These are phyloP conservation scores for Macrophya annulata DNA, from an alignment of 2,888 invertebrate genomes.

Conservation along the genomic window DNA sequence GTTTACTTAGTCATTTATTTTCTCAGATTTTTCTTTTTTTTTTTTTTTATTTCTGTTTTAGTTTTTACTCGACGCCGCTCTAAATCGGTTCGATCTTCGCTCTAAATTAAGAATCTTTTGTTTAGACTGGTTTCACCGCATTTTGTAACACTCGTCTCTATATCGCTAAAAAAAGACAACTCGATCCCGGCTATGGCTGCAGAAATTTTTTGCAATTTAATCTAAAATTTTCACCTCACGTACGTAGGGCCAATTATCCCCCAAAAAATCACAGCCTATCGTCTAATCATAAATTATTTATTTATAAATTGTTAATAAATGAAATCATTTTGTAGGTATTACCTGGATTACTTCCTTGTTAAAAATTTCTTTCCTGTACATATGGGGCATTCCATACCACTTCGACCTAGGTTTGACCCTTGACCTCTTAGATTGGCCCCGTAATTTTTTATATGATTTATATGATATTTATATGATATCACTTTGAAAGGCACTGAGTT, in stretches of 20 bases:
- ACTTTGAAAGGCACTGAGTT: too few species aligned
- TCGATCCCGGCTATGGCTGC: not conserved
- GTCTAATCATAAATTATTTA: not conserved
- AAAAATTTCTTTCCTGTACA: not conserved
- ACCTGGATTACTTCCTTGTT: not conserved
- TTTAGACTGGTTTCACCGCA: not conserved
- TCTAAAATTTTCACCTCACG: not conserved
- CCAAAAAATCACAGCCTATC: not conserved
- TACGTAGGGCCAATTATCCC: not conserved
- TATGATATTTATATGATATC: too few species aligned
- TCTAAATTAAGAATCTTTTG: conserved; percentile 10
- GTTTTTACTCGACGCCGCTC: too few species aligned
- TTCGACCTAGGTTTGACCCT: too few species aligned
- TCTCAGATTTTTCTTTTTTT: too few species aligned
- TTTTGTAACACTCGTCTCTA: too few species aligned
- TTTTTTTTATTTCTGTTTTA: too few species aligned
- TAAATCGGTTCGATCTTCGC: not conserved
- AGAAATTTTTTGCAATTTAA: not conserved
- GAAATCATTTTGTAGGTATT: not conserved
- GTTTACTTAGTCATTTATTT: not conserved
- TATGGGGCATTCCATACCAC: too few species aligned
- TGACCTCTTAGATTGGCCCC: too few species aligned
- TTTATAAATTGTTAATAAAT: not conserved
- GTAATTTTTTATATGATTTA: too few species aligned
- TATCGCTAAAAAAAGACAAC: too few species aligned